Base-by-base conservation (phyloP, 2,797 vertebrate species). In the Hemibagrus guttatus region DNA sequence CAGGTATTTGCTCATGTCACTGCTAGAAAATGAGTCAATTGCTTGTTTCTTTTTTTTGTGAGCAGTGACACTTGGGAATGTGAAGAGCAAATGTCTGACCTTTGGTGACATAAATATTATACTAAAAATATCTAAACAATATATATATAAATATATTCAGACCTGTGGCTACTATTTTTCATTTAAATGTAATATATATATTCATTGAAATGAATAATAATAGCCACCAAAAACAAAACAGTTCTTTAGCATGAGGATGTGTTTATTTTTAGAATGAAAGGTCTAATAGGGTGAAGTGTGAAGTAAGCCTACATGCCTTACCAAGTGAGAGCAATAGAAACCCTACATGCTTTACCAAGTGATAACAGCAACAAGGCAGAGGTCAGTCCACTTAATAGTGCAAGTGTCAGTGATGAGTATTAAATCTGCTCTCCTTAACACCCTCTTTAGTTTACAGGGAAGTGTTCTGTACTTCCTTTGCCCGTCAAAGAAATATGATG, bases 361-460 rank as follows among this genome's bases (percentile, higher is more conserved):
- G 86, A 74, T 76, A 85, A 88, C 81, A 89, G n/a, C 71, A 64
- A 49, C 71, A 46, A 80, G 58, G 71, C 83, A 87, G 88, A 86
- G 39, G 87, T 86, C 85, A 90, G 74, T 54, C 4, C 42, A 56
- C 86, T 69, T 86, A 88, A 86, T 85, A 87, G 66, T 86, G 28
- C 66, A 85, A 76, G 85, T 84, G 85, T 86, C 66, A 19, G 81
- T 84, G 84, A 39, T 19, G 52, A 81, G 54, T 82, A 81, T 71
- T 83, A 80, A 88, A 74, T 81, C 84, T 2, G 52, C 66, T 58
- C 76, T 71, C 83, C 17, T 35, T 16, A 81, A 39, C 71, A 31
- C 81, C 69, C 66, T 87, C 82, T 74, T 81, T 59, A 72, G 66
- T 7, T 79, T 61, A 58, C 68, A 82, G 46, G 28, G 63, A 35